Conservation (phyloP, 92 coral and sea anemone species). For the Paragorgia papillata region DNA sequence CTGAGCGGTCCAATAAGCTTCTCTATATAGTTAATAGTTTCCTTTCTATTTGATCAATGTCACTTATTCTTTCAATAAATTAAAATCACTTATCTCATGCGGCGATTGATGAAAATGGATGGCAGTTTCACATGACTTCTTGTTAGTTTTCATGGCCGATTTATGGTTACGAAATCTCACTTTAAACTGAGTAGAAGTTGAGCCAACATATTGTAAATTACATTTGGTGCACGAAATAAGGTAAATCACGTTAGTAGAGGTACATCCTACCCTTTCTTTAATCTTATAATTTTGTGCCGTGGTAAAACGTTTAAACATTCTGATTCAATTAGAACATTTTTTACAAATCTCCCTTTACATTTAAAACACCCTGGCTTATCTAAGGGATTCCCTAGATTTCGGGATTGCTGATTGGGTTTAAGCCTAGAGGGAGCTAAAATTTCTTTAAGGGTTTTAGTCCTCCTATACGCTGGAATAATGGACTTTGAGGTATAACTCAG, state of each 20-base stretch:
- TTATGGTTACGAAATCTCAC: constrained; percentile 46
- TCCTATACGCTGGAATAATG: too few species aligned
- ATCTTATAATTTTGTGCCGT: neutral
- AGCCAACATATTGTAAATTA: constrained; percentile 38
- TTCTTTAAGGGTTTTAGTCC: too few species aligned
- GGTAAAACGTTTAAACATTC: neutral
- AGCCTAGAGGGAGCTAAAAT: too few species aligned
- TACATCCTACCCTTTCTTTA: neutral
- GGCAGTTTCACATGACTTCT: constrained; percentile 30
- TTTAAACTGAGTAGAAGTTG: constrained; percentile 33
- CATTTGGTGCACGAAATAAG: constrained; percentile 15
- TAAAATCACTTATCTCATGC: constrained; percentile 37
- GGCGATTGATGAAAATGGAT: constrained; percentile 6
- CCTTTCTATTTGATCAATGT: too few species aligned
- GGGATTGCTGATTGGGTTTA: too few species aligned
- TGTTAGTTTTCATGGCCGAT: constrained; percentile 36
- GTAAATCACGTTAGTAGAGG: neutral
- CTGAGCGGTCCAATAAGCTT: constrained; percentile 37
- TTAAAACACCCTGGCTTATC: too few species aligned
- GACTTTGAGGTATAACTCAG: too few species aligned
- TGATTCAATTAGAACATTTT: too few species aligned
- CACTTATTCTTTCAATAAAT: constrained; percentile 14
- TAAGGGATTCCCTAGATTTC: too few species aligned
- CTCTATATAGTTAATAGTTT: neutral
- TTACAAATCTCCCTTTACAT: too few species aligned